A percentile compares a stretch with the other conserved stretches of the same genome.
These are phyloP conservation scores for Sycophila sp. DNA, from an alignment of 1,140 invertebrate species.

Conservation along the genomic window DNA sequence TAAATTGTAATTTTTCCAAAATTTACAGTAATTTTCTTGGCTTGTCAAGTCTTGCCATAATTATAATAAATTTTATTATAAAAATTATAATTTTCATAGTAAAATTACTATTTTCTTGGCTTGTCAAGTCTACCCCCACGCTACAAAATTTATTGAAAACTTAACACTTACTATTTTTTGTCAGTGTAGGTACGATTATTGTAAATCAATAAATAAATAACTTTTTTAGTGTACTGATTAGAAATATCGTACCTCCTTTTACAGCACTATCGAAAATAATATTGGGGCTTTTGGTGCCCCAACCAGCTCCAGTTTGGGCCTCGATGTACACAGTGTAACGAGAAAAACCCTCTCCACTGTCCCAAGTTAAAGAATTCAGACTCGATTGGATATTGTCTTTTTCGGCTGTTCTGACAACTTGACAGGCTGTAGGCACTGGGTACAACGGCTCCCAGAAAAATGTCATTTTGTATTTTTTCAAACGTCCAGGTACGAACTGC, in stretches of 20 bases:
- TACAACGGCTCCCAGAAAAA: slow-evolving; percentile 40
- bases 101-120: too few species aligned
- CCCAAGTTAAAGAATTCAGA: background rate
- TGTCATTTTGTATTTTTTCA: slow-evolving; percentile 44
- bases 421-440: slow-evolving; percentile 42
- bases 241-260: background rate
- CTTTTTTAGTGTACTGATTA: background rate
- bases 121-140: too few species aligned
- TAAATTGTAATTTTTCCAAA: too few species aligned
- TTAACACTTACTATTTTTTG: too few species aligned
- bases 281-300: background rate
- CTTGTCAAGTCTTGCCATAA: too few species aligned
- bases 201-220: too few species aligned
- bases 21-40: too few species aligned
- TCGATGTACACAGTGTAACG: slow-evolving; percentile 46
- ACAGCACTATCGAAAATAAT: background rate
- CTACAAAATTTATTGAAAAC: too few species aligned
- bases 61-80: too few species aligned
- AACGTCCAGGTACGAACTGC: slow-evolving; percentile 44
- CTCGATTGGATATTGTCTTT: background rate
- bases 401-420: background rate
- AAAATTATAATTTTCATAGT: too few species aligned
- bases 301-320: slow-evolving; percentile 29
- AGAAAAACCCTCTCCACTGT: slow-evolving; percentile 16
- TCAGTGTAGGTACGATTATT: too few species aligned